phyloP scores from a whole-genome alignment of 2,113 vertebrate species.

The Lichenostomus cassidix region DNA sequence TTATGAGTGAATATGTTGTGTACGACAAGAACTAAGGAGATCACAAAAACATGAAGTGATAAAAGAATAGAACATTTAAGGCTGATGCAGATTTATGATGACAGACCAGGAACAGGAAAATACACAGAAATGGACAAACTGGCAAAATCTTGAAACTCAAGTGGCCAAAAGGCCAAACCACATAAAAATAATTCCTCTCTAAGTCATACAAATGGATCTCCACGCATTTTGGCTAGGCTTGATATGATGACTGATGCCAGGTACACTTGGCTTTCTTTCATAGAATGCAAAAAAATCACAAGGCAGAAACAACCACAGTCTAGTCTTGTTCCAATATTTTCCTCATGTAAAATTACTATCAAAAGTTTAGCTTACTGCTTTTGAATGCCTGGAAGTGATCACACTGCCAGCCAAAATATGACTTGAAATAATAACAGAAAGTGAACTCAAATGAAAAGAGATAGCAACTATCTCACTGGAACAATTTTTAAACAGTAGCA shows the following conservation, averaged over 20 bases:
- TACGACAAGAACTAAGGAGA: constrained; percentile 39
- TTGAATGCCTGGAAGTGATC: background rate
- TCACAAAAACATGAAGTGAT: background rate
- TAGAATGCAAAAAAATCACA: background rate
- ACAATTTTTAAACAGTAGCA: background rate
- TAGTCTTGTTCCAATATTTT: background rate
- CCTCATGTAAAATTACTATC: background rate
- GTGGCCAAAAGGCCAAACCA: background rate
- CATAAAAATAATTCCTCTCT: background rate
- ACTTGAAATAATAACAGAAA: background rate
- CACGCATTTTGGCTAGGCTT: background rate
- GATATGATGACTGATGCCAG: background rate
- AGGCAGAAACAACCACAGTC: background rate
- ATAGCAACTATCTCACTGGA: background rate
- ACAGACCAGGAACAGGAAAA: background rate
- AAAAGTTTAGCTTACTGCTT: background rate
- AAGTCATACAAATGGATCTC: background rate
- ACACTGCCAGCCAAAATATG: background rate
- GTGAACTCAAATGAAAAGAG: background rate
- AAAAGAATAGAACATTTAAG: background rate
- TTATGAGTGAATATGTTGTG: background rate
- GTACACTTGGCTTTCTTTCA: background rate
- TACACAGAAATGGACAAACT: background rate
- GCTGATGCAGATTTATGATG: background rate
- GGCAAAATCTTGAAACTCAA: background rate